Evolutionary conservation across 2,113 vertebrate genomes (phyloP).

Genomic region (Ammospiza nelsoni): DNA sequence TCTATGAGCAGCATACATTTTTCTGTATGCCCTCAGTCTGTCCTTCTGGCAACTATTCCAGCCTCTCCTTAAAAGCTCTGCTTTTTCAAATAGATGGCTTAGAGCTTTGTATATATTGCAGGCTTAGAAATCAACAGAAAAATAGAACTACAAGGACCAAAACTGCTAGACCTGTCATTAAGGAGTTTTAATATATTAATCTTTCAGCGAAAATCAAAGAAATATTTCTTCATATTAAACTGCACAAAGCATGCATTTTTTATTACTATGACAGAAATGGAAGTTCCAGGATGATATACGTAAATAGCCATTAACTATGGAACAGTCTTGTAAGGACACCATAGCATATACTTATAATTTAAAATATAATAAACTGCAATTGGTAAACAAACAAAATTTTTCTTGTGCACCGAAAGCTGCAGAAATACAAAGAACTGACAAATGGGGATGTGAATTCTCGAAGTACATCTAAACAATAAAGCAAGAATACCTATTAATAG

Average conservation of each 20-base stretch:
- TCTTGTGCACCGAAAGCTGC: neutral
- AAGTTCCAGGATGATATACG: neutral
- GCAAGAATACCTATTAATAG: constrained; percentile 7
- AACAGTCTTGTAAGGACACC: neutral
- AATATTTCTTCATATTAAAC: neutral
- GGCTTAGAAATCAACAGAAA: neutral
- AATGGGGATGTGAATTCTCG: neutral
- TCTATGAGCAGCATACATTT: neutral
- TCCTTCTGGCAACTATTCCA: neutral
- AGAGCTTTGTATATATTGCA: neutral
- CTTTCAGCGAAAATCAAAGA: neutral
- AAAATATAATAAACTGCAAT: neutral
- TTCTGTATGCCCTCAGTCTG: neutral
- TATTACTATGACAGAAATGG: neutral
- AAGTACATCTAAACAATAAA: neutral
- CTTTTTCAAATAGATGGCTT: neutral
- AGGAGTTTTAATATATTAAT: neutral
- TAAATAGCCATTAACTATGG: neutral
- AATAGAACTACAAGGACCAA: neutral
- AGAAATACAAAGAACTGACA: neutral
- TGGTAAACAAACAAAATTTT: neutral
- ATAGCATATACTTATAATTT: neutral
- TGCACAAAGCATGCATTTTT: neutral
- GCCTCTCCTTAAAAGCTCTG: neutral
- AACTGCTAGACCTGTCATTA: neutral